Conservation (phyloP, 2,888 invertebrate species). For the Loripinus fragilis region DNA sequence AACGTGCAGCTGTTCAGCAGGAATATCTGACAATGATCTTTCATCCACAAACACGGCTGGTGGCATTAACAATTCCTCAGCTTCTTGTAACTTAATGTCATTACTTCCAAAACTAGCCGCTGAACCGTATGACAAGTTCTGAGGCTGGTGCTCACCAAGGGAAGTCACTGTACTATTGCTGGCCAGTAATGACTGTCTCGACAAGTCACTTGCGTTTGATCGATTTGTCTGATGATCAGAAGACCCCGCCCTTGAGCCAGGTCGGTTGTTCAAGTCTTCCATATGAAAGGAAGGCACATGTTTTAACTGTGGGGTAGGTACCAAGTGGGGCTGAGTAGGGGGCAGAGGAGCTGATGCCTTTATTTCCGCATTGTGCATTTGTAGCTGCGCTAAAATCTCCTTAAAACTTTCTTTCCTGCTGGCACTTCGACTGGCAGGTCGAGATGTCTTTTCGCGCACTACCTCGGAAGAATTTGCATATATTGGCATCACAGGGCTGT, state of each 20-base stretch:
- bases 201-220: constrained; percentile 56
- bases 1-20: constrained; percentile 33
- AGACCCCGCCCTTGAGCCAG: constrained; percentile 51
- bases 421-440: constrained; percentile 67
- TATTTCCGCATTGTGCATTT: constrained; percentile 51
- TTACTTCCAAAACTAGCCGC: constrained; percentile 43
- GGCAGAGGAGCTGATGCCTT: constrained; percentile 20
- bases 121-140: constrained; percentile 42
- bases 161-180: constrained; percentile 58
- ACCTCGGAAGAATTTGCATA: constrained; percentile 38
- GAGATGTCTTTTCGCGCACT: constrained; percentile 54
- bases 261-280: constrained; percentile 51
- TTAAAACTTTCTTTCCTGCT: constrained; percentile 76
- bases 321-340: constrained; percentile 41
- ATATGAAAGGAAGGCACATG: constrained; percentile 61
- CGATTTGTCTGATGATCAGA: constrained; percentile 52
- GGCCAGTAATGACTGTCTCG: constrained; percentile 47
- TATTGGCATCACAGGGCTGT: constrained; percentile 44
- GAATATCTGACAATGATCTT: constrained; percentile 44
- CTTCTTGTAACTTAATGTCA: constrained; percentile 48
- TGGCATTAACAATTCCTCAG: constrained; percentile 62
- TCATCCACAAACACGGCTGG: constrained; percentile 66
- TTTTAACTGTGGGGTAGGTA: constrained; percentile 50
- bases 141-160: constrained; percentile 36
- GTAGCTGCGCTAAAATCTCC: constrained; percentile 64